A percentile compares a stretch with the other conserved stretches of the same genome.
These are phyloP conservation scores for Leptinotarsa rubiginosa DNA, from an alignment of 2,888 invertebrate genomes.

Conservation along the genomic window DNA sequence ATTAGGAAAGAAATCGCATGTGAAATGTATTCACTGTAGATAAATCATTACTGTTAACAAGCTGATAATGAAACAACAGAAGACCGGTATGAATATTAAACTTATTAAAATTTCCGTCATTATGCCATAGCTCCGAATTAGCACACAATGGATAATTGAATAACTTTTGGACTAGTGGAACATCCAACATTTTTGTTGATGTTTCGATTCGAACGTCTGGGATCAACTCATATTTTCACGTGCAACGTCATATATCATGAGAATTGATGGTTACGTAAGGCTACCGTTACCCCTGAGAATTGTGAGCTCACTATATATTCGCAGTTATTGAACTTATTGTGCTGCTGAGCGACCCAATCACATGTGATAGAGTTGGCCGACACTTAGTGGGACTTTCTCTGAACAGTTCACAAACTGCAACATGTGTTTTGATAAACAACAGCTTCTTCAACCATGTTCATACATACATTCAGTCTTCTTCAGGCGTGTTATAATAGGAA, in stretches of 20 bases:
- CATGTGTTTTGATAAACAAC: too few relatives aligned
- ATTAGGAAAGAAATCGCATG: conserved; percentile 21
- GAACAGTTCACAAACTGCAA: too few relatives aligned
- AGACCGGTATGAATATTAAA: conserved; percentile 23
- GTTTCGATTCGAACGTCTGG: conserved; percentile 9
- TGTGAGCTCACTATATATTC: too few relatives aligned
- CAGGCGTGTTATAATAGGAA: too few relatives aligned
- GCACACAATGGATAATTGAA: conserved; percentile 27
- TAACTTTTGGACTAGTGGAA: conserved; percentile 10
- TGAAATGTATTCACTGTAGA: conserved; percentile 13
- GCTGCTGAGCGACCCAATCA: too few relatives aligned
- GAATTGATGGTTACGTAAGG: background rate
- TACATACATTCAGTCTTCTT: too few relatives aligned
- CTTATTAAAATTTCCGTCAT: conserved; percentile 15
- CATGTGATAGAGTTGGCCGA: too few relatives aligned
- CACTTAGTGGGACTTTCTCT: too few relatives aligned
- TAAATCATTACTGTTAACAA: conserved; percentile 28
- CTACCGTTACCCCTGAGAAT: background rate
- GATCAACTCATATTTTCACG: background rate
- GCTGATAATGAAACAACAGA: conserved; percentile 25
- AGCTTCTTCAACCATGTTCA: too few relatives aligned
- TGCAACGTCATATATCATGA: background rate
- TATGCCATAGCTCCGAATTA: conserved; percentile 14
- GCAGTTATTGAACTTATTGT: too few relatives aligned
- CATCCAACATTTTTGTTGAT: conserved; percentile 14